Base-by-base conservation (phyloP, 2,888 invertebrate genomes). In the Agrenia bidenticulata region DNA sequence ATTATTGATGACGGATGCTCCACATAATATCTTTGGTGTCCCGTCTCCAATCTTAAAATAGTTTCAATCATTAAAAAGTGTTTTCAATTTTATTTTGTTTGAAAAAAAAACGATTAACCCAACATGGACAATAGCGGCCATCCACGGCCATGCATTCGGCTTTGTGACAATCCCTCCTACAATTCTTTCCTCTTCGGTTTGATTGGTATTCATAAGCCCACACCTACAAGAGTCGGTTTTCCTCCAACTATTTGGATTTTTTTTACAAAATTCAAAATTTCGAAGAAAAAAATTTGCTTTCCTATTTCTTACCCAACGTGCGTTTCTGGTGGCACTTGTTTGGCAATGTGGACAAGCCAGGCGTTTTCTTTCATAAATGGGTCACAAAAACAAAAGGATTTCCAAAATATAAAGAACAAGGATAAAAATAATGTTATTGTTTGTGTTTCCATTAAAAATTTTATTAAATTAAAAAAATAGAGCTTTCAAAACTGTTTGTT, bases 131-230 rank as follows among this genome's bases (percentile, higher is more conserved):
- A 74, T 63, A 4, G 69, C 70, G 11, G 66, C 74, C 23, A 73
- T 69, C 74, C 74, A 74, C 2, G 74, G 74, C 73, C 73, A 73
- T 1, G 63, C 56, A 39, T 70, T 57, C 21, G 70, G 49, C 42
- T 67, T 63, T 17, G 73, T 64, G n/a, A 71, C 56, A 15, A 66
- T 58, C 7, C 74, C 74, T 13, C 74, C 74, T 4, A 74, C 73
- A 51, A 74, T 74, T 60, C 71, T 70, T 13, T 61, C 63, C 39
- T 59, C 57, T 5, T 60, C 50, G 2, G 55, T 53, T 11, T 19
- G 26, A 4, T 50, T 26, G 9, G 24, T 11, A 4, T 4, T 7
- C 39, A 26, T 49, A 17, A 26, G 11, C 19, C 64, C 64, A 41
- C 64, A 64, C n/a, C 17, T 39, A 24, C 64, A 64, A 2, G 13